phyloP scores from a whole-genome alignment of 2,888 invertebrate genomes.

The Crocallis elinguaria region DNA sequence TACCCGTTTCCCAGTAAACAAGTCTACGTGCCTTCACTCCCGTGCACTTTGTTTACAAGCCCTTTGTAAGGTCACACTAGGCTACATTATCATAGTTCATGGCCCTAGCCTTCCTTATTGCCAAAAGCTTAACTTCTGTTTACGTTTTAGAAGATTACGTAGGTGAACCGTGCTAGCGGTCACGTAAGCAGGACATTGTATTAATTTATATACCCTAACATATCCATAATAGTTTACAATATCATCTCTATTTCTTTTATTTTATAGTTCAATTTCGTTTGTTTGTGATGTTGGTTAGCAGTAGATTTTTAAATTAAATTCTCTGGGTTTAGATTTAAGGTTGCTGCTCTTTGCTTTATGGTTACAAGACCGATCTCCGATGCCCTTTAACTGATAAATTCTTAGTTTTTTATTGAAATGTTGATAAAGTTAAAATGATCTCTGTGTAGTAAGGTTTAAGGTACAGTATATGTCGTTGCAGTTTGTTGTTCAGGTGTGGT shows the following conservation, averaged over 20 bases:
- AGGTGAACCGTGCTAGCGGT: conserved; percentile 30
- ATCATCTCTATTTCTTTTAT: conserved; percentile 8
- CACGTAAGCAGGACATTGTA: conserved; percentile 35
- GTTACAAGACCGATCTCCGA: background rate
- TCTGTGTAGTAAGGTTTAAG: background rate
- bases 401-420: too few relatives aligned
- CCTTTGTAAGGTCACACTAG: conserved; percentile 21
- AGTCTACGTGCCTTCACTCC: conserved; percentile 1
- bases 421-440: background rate
- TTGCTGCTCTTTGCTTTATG: background rate
- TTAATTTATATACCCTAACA: conserved; percentile 15
- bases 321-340: background rate
- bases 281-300: background rate
- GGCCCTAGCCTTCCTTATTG: conserved; percentile 20
- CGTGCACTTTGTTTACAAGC: conserved; percentile 7
- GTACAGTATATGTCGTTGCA: conserved; percentile 2
- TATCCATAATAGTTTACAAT: conserved; percentile 4
- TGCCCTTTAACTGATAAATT: conserved; percentile 26
- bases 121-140: conserved; percentile 27
- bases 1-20: too few relatives aligned
- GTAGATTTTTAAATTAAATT: background rate
- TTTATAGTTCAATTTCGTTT: conserved; percentile 17
- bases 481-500: conserved; percentile 14
- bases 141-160: conserved; percentile 18
- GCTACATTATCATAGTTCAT: background rate